A percentile compares a stretch with the other conserved stretches of the same genome.
phyloP scores from a whole-genome alignment of 2,888 invertebrate species.

The Euspilapteryx auroguttella region DNA sequence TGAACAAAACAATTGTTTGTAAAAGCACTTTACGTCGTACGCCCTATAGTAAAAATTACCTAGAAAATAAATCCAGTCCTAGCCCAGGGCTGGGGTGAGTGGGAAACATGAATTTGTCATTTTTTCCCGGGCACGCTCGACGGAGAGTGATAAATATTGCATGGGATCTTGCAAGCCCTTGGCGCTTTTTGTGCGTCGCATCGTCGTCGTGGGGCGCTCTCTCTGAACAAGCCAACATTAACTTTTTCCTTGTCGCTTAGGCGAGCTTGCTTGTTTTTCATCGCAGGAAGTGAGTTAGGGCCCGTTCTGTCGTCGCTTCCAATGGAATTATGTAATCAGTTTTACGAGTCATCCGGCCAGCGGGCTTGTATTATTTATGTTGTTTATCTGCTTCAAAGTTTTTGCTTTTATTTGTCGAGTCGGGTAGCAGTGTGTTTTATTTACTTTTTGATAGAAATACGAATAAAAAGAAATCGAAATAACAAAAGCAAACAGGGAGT shows the following conservation, averaged over 20 bases:
- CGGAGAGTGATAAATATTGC: slow-evolving; percentile 56
- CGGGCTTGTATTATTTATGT: slow-evolving; percentile 25
- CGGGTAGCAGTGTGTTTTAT: not conserved
- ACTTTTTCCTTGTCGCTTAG: slow-evolving; percentile 32
- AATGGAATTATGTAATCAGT: slow-evolving; percentile 51
- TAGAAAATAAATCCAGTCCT: too few species aligned
- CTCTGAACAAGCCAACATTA: slow-evolving; percentile 23
- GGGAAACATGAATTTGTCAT: slow-evolving; percentile 61
- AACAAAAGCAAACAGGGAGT: too few species aligned
- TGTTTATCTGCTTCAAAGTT: slow-evolving; percentile 13
- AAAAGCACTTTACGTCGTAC: not conserved
- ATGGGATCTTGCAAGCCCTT: slow-evolving; percentile 31
- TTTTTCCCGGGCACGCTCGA: slow-evolving; percentile 55
- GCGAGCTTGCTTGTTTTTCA: slow-evolving; percentile 39
- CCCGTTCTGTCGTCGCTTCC: slow-evolving; percentile 39
- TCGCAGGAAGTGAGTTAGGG: slow-evolving; percentile 36
- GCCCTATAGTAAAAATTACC: too few species aligned
- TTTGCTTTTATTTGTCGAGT: slow-evolving; percentile 12
- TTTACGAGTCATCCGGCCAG: slow-evolving; percentile 40
- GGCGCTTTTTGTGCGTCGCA: slow-evolving; percentile 23
- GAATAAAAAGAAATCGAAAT: too few species aligned
- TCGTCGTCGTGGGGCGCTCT: slow-evolving; percentile 7
- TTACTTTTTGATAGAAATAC: too few species aligned
- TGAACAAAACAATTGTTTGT: not conserved
- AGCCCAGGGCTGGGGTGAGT: too few species aligned